Base-by-base conservation (phyloP, 2,113 vertebrate species). In the Mobula hypostoma region DNA sequence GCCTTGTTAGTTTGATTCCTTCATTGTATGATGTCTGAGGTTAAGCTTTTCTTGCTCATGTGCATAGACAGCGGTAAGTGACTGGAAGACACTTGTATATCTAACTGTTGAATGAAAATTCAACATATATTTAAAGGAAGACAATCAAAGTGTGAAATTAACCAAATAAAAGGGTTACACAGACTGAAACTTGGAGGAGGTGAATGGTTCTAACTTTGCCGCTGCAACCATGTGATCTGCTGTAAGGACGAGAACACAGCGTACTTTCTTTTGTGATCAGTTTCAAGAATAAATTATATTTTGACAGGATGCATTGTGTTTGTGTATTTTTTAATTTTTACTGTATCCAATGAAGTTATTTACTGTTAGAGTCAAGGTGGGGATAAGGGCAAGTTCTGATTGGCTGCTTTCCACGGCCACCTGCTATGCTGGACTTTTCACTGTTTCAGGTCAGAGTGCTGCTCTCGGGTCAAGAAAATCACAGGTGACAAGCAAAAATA, bases 181-280 rank as follows among this genome's bases (percentile, higher is more conserved):
- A 90, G 12, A 66, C 58, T 15, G 58, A 88, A 63, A 88, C 58
- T 61, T 12, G 58, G 85, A 36, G 85, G 61, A 7, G n/a, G 85
- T 66, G 29, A 68, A 68, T 66, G 9, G 32, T 56, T 7, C 9
- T 27, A 7, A 40, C 40, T 66, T 32, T 32, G 29, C 29, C 6
- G 29, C 85, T 32, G 32, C 61, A 66, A 68, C 6, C 85, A 90
- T 32, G 83, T 90, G 85, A 90, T 66, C 85, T 66, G 12, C 8
- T 19, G 5, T 66, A 66, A 66, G 61, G 61, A 90, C 61, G n/a
- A 58, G 61, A 19, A 90, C 61, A 66, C 85, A 15, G 5, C 36
- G 61, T 90, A 66, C 85, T 90, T 90, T 90, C 85, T 32, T 90
- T 90, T 90, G 61, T 90, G 32, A 90, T 90, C 85, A 90, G 61